Percentiles rank a stretch among this genome's conserved stretches.
Conservation (phyloP, 2,113 vertebrate species). For the Grus americana region DNA sequence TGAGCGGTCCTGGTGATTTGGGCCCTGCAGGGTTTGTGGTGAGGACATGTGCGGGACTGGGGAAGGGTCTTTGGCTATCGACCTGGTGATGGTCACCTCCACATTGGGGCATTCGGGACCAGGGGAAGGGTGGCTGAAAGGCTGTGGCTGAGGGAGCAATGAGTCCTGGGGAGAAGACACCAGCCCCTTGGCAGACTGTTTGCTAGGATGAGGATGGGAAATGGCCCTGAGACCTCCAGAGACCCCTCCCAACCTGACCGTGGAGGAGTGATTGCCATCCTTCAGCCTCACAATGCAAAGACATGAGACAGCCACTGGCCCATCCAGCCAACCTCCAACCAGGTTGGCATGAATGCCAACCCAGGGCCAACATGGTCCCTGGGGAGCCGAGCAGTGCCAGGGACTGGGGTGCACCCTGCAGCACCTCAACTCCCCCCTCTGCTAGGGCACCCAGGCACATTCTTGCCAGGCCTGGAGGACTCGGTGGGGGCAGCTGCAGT, state of each 20-base stretch:
- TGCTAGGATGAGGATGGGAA: background rate
- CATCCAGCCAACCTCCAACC: background rate
- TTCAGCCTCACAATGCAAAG: background rate
- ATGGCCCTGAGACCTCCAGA: background rate
- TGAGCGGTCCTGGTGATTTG: background rate
- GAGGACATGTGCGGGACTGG: background rate
- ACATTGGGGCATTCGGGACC: background rate
- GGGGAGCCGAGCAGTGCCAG: background rate
- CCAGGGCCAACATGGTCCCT: background rate
- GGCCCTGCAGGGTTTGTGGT: rapidly evolving
- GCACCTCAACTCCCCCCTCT: background rate
- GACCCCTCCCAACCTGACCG: background rate
- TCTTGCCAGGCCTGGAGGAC: background rate
- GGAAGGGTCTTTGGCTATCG: background rate
- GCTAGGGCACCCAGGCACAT: rapidly evolving
- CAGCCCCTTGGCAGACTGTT: background rate
- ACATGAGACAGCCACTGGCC: background rate
- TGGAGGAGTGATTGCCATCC: background rate
- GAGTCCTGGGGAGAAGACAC: background rate
- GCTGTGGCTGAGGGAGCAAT: background rate
- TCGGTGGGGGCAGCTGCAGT: rapidly evolving
- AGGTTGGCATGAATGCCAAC: background rate
- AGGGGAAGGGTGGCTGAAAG: background rate
- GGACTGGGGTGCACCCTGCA: background rate
- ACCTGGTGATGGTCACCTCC: background rate